A percentile compares a stretch with the other conserved stretches of the same genome.
Conservation (phyloP, 2,888 invertebrate species). For the Tridacna crocea region DNA sequence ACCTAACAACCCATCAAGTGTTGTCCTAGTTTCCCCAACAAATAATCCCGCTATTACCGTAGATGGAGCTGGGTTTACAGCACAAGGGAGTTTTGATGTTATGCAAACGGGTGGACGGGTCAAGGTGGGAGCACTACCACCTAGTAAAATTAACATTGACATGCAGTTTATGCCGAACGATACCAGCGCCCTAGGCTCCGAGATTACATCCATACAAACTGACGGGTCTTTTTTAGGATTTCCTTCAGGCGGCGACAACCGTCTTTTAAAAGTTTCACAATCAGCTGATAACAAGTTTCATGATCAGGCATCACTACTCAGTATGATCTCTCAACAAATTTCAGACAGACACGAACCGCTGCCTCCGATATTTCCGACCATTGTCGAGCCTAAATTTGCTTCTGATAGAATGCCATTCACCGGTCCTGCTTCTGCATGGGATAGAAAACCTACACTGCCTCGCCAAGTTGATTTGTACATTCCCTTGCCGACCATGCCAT, state of each 20-base stretch:
- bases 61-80: constrained; percentile 18
- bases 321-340: constrained; percentile 51
- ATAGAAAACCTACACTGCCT: constrained; percentile 41
- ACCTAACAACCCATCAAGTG: neutral
- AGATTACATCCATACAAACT: constrained; percentile 31
- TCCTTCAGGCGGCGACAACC: constrained; percentile 23
- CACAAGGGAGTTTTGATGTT: constrained; percentile 7
- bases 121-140: constrained; percentile 1
- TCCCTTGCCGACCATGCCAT: constrained; percentile 6
- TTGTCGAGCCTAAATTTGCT: neutral
- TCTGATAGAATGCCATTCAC: constrained; percentile 48
- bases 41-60: constrained; percentile 3
- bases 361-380: neutral
- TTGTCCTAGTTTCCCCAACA: neutral
- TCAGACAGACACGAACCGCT: constrained; percentile 17
- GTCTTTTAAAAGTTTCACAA: neutral
- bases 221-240: constrained; percentile 52
- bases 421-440: constrained; percentile 52
- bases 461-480: constrained; percentile 5
- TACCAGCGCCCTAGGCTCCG: neutral
- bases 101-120: constrained; percentile 16
- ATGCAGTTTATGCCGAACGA: constrained; percentile 5
- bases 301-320: constrained; percentile 41
- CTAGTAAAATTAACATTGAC: constrained; percentile 22
- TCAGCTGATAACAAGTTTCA: constrained; percentile 36